These are phyloP conservation scores for Thecocarcelia acutangulata DNA, from an alignment of 2,888 invertebrate genomes.

Conservation along the genomic window DNA sequence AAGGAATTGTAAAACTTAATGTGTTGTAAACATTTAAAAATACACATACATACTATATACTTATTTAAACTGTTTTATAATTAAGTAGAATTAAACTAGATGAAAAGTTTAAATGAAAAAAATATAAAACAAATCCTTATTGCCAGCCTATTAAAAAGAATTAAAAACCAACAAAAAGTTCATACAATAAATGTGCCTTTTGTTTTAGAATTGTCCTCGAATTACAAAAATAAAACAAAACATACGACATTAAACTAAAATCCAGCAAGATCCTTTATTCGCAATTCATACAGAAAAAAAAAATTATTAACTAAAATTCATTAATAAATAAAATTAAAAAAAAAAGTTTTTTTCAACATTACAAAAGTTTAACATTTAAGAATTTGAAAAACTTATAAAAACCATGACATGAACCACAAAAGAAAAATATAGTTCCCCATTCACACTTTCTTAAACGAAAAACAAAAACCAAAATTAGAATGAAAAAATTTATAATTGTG, in stretches of 20 bases:
- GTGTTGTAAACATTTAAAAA: too few relatives aligned
- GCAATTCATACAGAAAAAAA: conserved; percentile 14
- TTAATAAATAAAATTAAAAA: too few relatives aligned
- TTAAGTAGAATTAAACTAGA: conserved; percentile 11
- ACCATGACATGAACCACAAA: too few relatives aligned
- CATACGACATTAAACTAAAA: conserved; percentile 21
- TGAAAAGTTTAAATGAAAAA: background rate
- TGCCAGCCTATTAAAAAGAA: conserved; percentile 19
- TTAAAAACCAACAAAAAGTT: conserved; percentile 39
- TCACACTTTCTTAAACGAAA: too few relatives aligned
- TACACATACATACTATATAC: background rate
- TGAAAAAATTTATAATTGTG: too few relatives aligned
- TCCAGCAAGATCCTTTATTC: conserved; percentile 30
- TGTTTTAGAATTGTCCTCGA: conserved; percentile 75
- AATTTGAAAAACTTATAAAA: too few relatives aligned
- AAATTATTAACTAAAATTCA: background rate
- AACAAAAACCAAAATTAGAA: too few relatives aligned
- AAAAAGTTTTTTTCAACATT: background rate
- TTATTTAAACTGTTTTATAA: conserved; percentile 43
- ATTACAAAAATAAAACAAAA: conserved; percentile 52
- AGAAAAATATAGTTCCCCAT: too few relatives aligned
- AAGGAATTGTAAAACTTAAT: too few relatives aligned
- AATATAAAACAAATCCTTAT: conserved; percentile 33
- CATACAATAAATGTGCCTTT: conserved; percentile 78
- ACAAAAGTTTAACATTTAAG: too few relatives aligned